Base-by-base conservation (phyloP, 1,140 invertebrate genomes). In the Ctenoplectra terminalis region DNA sequence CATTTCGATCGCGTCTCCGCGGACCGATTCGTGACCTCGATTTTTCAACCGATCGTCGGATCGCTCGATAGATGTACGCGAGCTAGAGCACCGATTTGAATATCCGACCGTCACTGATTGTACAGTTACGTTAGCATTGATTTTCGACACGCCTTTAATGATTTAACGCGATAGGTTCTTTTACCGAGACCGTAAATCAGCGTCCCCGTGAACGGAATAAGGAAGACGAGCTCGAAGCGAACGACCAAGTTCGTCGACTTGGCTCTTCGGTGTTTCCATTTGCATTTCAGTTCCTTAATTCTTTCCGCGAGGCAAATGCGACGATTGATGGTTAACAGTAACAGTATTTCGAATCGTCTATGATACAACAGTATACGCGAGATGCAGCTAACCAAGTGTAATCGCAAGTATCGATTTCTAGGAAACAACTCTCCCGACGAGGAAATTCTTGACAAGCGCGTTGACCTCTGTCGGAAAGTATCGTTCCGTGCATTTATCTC, bases 61-160 rank as follows among this genome's bases (percentile, higher is more conserved):
- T 9, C 7, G 13, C 5, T 26, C 56, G 48, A 37, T 23, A 23
- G 52, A 29, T 23, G 13, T n/a, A 43, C 31, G 26, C 64, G 64
- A 66, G 74, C 29, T 48, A 26, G 50, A 37, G 15, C 26, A 20
- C 60, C 56, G 3, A 70, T 52, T 46, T 43, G 48, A 78, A 70
- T 61, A 77, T n/a, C 26, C 48, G 8, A 23, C 29, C 23, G 3
- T 29, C 13, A n/a, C 3, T n/a, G 46, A 9, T 20, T 70, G 74
- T 82, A 82, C 80, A 82, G 80, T 82, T 82, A 82, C 48, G 46
- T n/a, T 54, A 77, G 56, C 66, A 48, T 70, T 13, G 64, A 78
- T 70, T 64, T 82, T 48, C 64, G 58, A 69, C 64, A 46, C 80
- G 26, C 66, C 74, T 69, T 72, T 73, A 72, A 79, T 72, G 58